These are phyloP conservation scores for Malacoraja senta DNA, from an alignment of 2,797 vertebrate genomes.

Conservation along the genomic window DNA sequence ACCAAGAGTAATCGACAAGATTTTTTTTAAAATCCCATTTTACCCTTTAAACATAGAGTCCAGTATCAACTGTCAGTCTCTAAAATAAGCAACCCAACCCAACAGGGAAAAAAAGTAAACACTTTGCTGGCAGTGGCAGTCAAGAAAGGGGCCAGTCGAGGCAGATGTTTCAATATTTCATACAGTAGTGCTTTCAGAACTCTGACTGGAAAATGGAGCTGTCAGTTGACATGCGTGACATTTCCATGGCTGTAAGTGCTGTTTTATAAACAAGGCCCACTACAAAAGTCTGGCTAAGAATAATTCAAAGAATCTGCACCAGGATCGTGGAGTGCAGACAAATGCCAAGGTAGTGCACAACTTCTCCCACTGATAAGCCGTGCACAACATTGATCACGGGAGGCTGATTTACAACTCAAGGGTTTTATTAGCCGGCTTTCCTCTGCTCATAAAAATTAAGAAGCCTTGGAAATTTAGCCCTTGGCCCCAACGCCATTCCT, in stretches of 20 bases:
- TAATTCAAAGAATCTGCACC: constrained; percentile 26
- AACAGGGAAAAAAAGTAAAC: constrained; percentile 39
- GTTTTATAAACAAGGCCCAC: constrained; percentile 37
- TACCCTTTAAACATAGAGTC: constrained; percentile 46
- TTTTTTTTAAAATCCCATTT: constrained; percentile 42
- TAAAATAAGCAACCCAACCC: constrained; percentile 36
- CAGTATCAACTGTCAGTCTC: constrained; percentile 41
- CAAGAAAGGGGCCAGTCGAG: constrained; percentile 42
- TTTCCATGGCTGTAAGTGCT: constrained; percentile 56
- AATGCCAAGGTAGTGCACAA: constrained; percentile 56
- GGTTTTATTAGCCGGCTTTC: constrained; percentile 39
- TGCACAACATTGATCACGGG: constrained; percentile 43
- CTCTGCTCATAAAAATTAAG: constrained; percentile 39
- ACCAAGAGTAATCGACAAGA: constrained; percentile 25
- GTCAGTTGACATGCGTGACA: constrained; percentile 45
- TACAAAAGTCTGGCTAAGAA: constrained; percentile 40
- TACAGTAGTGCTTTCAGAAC: constrained; percentile 49
- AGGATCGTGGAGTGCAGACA: constrained; percentile 46
- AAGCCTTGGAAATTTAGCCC: not conserved
- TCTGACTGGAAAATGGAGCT: constrained; percentile 43
- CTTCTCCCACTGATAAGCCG: constrained; percentile 51
- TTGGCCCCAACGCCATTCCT: not conserved
- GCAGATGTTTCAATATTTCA: constrained; percentile 42
- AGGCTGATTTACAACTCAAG: constrained; percentile 44
- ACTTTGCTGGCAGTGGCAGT: constrained; percentile 40